Conservation (phyloP, 1,140 invertebrate species). For the Scaptomyza hsui region DNA sequence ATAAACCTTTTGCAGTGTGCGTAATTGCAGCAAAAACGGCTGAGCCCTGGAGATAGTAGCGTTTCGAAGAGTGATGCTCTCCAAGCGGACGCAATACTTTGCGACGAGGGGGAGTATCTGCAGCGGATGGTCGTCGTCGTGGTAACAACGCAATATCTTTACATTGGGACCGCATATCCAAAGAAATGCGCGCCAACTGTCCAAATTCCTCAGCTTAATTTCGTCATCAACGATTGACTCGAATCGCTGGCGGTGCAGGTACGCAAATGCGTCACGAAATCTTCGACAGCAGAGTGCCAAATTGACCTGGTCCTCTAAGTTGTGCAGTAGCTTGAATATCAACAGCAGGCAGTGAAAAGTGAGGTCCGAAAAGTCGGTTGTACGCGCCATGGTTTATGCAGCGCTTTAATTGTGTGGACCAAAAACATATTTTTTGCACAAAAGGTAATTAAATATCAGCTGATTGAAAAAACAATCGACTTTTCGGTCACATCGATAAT, state of each 20-base stretch:
- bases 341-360: constrained; percentile 55
- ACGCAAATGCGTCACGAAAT: constrained; percentile 65
- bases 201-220: constrained; percentile 48
- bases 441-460: constrained; percentile 40
- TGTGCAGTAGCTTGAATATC: constrained; percentile 55
- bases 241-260: constrained; percentile 54
- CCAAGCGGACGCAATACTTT: constrained; percentile 53
- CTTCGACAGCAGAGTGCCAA: constrained; percentile 60
- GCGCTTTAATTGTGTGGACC: constrained; percentile 16
- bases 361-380: constrained; percentile 62
- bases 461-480: constrained; percentile 12
- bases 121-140: constrained; percentile 65
- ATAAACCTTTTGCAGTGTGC: constrained; percentile 48
- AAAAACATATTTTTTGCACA: constrained; percentile 38
- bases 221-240: constrained; percentile 53
- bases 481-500: constrained; percentile 2
- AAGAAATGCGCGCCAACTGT: constrained; percentile 67
- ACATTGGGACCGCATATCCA: constrained; percentile 64
- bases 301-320: constrained; percentile 62
- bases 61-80: constrained; percentile 56
- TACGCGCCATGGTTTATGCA: constrained; percentile 57
- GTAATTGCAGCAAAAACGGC: constrained; percentile 44
- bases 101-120: constrained; percentile 58
- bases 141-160: constrained; percentile 47
- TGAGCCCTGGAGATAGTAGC: constrained; percentile 53